These are phyloP conservation scores for Bombyx mandarina DNA, from an alignment of 1,140 invertebrate genomes.

Conservation along the genomic window DNA sequence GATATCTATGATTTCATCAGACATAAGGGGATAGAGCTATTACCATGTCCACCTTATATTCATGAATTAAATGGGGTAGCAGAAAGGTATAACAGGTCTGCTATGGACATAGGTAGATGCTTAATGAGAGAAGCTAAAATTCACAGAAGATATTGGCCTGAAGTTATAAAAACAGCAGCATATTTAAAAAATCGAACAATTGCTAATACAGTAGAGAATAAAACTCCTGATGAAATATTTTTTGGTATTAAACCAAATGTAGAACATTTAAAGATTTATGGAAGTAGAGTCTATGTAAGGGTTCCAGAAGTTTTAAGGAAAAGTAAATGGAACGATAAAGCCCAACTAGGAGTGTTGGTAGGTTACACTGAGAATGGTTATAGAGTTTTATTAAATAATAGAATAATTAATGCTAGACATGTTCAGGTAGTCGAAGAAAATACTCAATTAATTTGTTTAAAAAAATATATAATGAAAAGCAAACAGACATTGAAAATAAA, in stretches of 20 bases:
- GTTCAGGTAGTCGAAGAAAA: constrained; percentile 28
- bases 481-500: constrained; percentile 6
- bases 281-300: constrained; percentile 36
- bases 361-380: constrained; percentile 27
- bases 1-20: constrained; percentile 42
- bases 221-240: constrained; percentile 36
- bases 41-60: constrained; percentile 43
- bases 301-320: constrained; percentile 33
- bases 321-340: constrained; percentile 40
- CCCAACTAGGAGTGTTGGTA: constrained; percentile 23
- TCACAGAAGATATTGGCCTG: constrained; percentile 39
- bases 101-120: constrained; percentile 31
- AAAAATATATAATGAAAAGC: constrained; percentile 18
- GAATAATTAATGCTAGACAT: constrained; percentile 27
- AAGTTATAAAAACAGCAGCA: constrained; percentile 24
- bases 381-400: constrained; percentile 25
- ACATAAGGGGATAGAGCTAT: constrained; percentile 33
- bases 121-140: constrained; percentile 31
- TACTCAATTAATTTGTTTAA: constrained; percentile 27
- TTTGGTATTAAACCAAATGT: constrained; percentile 34
- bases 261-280: constrained; percentile 37
- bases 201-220: constrained; percentile 29
- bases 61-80: constrained; percentile 49
- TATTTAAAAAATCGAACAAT: constrained; percentile 30
- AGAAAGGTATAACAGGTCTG: constrained; percentile 41